Base-by-base conservation (phyloP, 2,888 invertebrate species). In the Caradrina clavipalpis region DNA sequence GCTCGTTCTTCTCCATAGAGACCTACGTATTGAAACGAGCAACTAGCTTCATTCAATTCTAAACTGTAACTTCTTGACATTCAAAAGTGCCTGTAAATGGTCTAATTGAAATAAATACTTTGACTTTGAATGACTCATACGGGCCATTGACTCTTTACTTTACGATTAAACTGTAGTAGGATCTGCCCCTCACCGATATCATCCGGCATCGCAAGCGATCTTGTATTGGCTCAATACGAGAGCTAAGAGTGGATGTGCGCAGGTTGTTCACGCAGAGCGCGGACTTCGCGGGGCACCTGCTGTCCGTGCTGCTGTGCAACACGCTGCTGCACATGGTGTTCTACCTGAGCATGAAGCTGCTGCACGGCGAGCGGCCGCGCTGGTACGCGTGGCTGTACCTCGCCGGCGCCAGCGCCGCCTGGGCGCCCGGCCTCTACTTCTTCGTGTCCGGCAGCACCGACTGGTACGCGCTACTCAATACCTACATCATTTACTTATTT, bases 301-400 rank as follows among this genome's bases (percentile, higher is more conserved):
- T 99, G 80, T 96, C 97, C 68, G 97, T 99, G 85, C 97, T 99
- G 90, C 98, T 99, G 96, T 96, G 97, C 68, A 99, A 99, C 94
- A 97, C 98, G 79, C 95, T 98, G 82, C 94, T 98, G 78, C 98
- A 99, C 93, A 97, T 97, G 84, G 92, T 97, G 80, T 98, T 98
- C 94, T 99, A 99, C 94, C 97, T 98, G 69, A 90, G 97, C 63
- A 98, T 98, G 98, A 99, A 99, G 97, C 91, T 97, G 81, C 95
- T 97, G 69, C 96, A 97, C 88, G 96, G 96, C 83, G 98, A 98
- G 93, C 96, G 96, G 31, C 90, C 89, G 87, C 94, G 95, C 85
- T 94, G 95, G 82, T 97, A 98, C 89, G 96, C 98, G 0, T 92
- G 97, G 87, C 89, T 97, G 69, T 97, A 97, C 91, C 97, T 98